Conservation (phyloP, 2,797 vertebrate genomes). For the Phrynocephalus forsythii region DNA sequence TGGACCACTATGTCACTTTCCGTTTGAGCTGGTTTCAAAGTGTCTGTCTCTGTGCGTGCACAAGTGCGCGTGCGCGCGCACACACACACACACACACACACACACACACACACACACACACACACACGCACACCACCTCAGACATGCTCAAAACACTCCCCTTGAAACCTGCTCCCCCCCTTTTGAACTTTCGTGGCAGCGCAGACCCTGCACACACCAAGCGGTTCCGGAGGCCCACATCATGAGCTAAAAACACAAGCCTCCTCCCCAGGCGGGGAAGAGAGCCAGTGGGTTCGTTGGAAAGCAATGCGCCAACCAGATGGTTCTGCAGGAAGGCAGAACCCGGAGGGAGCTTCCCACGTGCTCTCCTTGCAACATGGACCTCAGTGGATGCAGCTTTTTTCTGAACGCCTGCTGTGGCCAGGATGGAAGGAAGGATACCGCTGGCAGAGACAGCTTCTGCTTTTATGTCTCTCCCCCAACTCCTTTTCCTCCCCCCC, state of each 20-base stretch:
- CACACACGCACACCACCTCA: not conserved
- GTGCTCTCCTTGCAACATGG: conserved; percentile 34
- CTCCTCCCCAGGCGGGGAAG: conserved; percentile 46
- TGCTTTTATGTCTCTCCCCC: not conserved
- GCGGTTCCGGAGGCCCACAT: conserved; percentile 5
- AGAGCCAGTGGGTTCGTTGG: conserved; percentile 49
- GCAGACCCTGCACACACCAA: conserved; percentile 22
- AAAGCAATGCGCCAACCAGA: conserved; percentile 47
- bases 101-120: not conserved
- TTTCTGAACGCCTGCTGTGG: not conserved
- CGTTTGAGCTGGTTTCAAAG: not conserved
- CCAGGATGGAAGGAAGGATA: not conserved
- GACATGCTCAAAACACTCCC: not conserved
- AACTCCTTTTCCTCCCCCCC: rapidly evolving
- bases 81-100: too few relatives aligned
- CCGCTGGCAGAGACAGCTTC: conserved; percentile 9
- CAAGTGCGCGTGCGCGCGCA: not conserved
- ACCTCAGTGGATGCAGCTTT: not conserved
- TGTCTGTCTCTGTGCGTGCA: not conserved
- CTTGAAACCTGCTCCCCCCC: conserved; percentile 41
- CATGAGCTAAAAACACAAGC: conserved; percentile 37
- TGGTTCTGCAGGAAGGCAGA: conserved; percentile 42
- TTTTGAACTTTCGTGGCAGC: not conserved
- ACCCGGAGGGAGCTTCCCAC: conserved; percentile 30
- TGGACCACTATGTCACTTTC: too few relatives aligned